Evolutionary conservation across 2,113 vertebrate genomes (phyloP).

Genomic region (Melospiza georgiana): DNA sequence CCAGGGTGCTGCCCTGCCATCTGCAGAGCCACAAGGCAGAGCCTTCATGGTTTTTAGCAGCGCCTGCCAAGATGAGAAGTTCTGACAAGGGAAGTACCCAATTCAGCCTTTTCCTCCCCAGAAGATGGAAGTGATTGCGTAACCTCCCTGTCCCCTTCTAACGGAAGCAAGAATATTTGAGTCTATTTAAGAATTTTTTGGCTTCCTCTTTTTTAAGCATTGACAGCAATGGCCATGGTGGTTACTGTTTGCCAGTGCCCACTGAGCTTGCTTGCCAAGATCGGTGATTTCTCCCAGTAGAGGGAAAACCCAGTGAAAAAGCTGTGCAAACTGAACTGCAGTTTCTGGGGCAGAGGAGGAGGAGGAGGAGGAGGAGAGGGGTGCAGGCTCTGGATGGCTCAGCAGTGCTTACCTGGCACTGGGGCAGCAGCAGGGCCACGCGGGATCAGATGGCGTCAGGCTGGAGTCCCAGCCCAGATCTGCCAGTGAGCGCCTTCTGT

Average conservation of each 20-base stretch:
- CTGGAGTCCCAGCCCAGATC: neutral
- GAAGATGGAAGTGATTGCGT: neutral
- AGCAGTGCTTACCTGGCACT: neutral
- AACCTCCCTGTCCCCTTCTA: neutral
- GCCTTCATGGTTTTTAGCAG: neutral
- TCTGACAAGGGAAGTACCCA: constrained; percentile 44
- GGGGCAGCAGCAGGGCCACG: neutral
- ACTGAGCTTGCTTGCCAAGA: neutral
- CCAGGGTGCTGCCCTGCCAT: neutral
- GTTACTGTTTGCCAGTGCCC: neutral
- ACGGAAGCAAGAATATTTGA: neutral
- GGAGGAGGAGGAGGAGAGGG: neutral
- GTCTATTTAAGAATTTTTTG: neutral
- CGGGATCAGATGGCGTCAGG: neutral
- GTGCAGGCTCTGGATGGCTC: neutral
- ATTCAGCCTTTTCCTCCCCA: constrained; percentile 19
- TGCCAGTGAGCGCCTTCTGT: neutral
- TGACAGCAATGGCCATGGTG: neutral
- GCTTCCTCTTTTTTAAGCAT: constrained; percentile 5
- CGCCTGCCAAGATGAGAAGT: neutral
- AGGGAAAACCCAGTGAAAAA: neutral
- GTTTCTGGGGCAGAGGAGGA: fast-evolving
- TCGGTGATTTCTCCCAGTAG: neutral
- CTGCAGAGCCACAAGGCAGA: neutral
- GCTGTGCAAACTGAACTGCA: neutral